phyloP scores from a whole-genome alignment of 2,888 invertebrate species.

The Pandemis cinnamomeana region DNA sequence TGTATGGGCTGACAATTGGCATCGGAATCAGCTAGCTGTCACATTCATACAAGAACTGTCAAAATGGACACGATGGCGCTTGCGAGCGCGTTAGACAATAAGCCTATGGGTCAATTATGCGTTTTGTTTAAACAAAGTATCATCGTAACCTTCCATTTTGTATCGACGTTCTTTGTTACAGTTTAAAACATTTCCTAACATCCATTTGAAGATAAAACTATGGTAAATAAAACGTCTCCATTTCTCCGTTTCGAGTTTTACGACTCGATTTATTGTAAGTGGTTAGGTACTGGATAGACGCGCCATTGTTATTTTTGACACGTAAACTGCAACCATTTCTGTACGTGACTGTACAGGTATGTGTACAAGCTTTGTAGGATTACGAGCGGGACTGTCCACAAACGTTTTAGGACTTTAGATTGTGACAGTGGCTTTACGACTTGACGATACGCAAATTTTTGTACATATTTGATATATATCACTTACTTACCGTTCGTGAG shows the following conservation, averaged over 20 bases:
- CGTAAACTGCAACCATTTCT: slow-evolving; percentile 4
- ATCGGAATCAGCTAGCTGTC: no score
- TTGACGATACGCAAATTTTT: background rate
- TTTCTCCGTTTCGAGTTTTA: background rate
- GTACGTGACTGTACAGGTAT: background rate
- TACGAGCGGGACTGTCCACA: background rate
- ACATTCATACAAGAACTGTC: no score
- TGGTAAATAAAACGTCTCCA: background rate
- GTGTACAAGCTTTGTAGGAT: background rate
- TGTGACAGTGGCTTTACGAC: background rate
- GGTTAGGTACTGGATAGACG: background rate
- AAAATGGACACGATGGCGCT: no score
- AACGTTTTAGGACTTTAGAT: background rate
- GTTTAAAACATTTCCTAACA: background rate
- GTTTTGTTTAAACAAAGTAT: no score
- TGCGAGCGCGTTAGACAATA: no score
- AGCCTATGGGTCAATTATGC: no score
- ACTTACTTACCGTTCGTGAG: no score
- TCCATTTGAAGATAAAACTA: background rate
- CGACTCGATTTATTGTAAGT: background rate
- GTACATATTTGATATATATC: background rate
- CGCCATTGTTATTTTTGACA: background rate
- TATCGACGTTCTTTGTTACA: background rate
- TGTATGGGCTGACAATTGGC: no score
- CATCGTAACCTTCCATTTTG: no score